Percentiles rank a stretch among this genome's conserved stretches.
phyloP scores from a whole-genome alignment of 1,140 invertebrate genomes.

The Drosophila leontia region DNA sequence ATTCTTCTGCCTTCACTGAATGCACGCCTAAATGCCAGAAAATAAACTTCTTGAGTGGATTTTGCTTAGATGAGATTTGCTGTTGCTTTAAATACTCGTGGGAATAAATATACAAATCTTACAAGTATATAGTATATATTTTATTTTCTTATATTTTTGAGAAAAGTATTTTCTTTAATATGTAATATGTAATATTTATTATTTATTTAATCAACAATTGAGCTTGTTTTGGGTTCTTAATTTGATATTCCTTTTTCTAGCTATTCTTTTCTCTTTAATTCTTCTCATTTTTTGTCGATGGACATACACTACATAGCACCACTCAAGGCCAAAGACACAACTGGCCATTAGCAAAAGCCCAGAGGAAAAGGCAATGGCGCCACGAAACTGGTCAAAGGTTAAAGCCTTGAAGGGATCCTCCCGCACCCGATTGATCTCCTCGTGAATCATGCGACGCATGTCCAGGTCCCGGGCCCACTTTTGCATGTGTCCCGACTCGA shows the following conservation, averaged over 20 bases:
- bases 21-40: too few species aligned
- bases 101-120: too few species aligned
- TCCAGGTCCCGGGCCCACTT: conserved; percentile 79
- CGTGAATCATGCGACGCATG: conserved; percentile 70
- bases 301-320: not conserved
- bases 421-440: conserved; percentile 57
- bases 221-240: not conserved
- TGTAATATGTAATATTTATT: not conserved
- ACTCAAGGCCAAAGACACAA: conserved; percentile 57
- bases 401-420: conserved; percentile 69
- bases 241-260: not conserved
- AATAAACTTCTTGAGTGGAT: too few species aligned
- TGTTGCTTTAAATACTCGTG: too few species aligned
- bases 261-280: not conserved
- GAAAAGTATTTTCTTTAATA: too few species aligned
- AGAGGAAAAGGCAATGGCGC: conserved; percentile 58
- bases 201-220: not conserved
- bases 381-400: conserved; percentile 61
- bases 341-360: conserved; percentile 50
- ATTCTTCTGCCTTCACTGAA: too few species aligned
- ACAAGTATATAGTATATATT: not conserved
- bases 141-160: not conserved
- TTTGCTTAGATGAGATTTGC: too few species aligned
- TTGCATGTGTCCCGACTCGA: conserved; percentile 82
- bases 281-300: conserved; percentile 1